A percentile compares a stretch with the other conserved stretches of the same genome.
These are phyloP conservation scores for Cotesia typhae DNA, from an alignment of 1,140 invertebrate species.

Conservation along the genomic window DNA sequence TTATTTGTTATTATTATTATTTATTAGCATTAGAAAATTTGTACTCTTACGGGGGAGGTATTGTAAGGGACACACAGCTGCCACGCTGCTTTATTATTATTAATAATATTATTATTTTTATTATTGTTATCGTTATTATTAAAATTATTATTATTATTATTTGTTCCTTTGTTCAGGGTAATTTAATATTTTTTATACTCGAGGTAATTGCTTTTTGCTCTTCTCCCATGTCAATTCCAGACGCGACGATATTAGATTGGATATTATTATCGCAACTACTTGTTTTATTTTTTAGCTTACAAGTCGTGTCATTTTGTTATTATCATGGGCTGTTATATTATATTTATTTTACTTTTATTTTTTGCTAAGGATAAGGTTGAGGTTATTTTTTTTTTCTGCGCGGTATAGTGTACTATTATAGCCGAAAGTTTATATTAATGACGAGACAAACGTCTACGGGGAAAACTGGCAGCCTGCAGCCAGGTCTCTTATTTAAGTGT, in stretches of 20 bases:
- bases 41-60: slow-evolving; percentile 65
- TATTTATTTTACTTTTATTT: slow-evolving; percentile 19
- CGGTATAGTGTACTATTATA: background rate
- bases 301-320: background rate
- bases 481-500: slow-evolving; percentile 29
- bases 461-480: slow-evolving; percentile 37
- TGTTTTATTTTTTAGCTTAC: slow-evolving; percentile 3
- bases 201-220: slow-evolving; percentile 35
- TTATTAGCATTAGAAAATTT: slow-evolving; percentile 54
- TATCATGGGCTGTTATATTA: background rate
- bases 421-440: slow-evolving; percentile 9
- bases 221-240: slow-evolving; percentile 37
- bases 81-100: slow-evolving; percentile 42
- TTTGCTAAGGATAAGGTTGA: background rate
- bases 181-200: slow-evolving; percentile 25
- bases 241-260: slow-evolving; percentile 40
- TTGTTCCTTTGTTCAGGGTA: slow-evolving; percentile 20
- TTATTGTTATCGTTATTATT: slow-evolving; percentile 23
- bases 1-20: slow-evolving; percentile 51
- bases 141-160: slow-evolving; percentile 16
- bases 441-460: slow-evolving; percentile 22
- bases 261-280: slow-evolving; percentile 34
- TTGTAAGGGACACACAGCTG: slow-evolving; percentile 56
- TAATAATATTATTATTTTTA: background rate
- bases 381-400: background rate